Base-by-base conservation (phyloP, 2,888 invertebrate genomes). In the Dynastes hyllus region DNA sequence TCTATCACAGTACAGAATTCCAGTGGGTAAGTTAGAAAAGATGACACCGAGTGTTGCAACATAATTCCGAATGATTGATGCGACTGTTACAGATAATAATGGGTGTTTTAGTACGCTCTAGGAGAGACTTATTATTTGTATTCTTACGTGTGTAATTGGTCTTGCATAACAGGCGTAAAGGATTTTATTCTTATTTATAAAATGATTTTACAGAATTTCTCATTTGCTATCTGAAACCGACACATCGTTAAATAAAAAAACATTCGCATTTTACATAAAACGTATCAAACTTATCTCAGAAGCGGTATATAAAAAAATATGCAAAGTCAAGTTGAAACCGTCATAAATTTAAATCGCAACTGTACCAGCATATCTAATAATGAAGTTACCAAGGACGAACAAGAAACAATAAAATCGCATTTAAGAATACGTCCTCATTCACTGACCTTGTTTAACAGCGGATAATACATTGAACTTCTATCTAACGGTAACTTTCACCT, bases 1-100 rank as follows among this genome's bases (percentile, higher is more conserved):
- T 75, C 61, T 75, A 75, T 75, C 73, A 75, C 63, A 50, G 37
- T 75, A 75, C 61, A 50, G 22, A 58, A 75, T 75, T 75, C 73
- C 73, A 45, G 61, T 75, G 73, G 58, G 73, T 75, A 75, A 61
- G 61, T 75, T 63, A 13, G 45, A 61, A 75, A 75, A 75, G 73
- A 75, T 75, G 73, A 75, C 73, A 73, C 45, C 40, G 27, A 50
- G 50, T 50, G 61, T 63, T 75, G 73, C 73, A 63, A 61, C 45
- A 61, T 75, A 75, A 75, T 75, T 50, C 61, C 61, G 63, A 75
- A 75, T 75, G 73, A 75, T 75, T 75, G 73, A 75, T 75, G 73
- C 40, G 55, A 40, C 73, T 61, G 37, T 40, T 73, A 61, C 22
- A 73, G 45, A 73, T 58, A 73, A 73, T 58, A 73, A 75, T 75